Percentiles rank a stretch among this genome's conserved stretches.
Conservation (phyloP, 2,113 vertebrate species). For the Otocyon megalotis region DNA sequence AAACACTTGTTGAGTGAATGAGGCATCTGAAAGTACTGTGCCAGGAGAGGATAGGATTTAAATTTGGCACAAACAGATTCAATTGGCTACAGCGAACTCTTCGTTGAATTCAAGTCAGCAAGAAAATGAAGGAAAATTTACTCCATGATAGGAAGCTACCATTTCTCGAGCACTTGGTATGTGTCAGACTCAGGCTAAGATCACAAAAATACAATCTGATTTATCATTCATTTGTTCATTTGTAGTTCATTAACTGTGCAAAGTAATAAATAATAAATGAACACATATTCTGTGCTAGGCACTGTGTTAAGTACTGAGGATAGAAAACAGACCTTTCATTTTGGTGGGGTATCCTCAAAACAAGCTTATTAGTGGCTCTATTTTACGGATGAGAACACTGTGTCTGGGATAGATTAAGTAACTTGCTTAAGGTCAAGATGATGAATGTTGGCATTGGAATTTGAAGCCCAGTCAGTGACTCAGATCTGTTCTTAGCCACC, state of each 20-base stretch:
- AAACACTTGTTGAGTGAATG: constrained; percentile 10
- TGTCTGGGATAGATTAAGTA: background rate
- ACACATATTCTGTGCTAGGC: background rate
- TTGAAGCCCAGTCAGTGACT: background rate
- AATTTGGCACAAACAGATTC: constrained; percentile 26
- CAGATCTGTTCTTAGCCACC: background rate
- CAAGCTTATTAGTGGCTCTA: background rate
- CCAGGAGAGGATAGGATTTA: background rate
- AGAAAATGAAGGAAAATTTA: constrained; percentile 1
- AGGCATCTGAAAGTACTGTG: background rate
- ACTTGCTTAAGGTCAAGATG: background rate
- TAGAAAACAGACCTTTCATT: background rate
- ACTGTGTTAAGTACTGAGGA: background rate
- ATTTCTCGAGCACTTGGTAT: background rate
- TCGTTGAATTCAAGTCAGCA: background rate
- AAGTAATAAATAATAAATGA: background rate
- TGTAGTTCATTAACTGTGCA: background rate
- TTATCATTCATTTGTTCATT: background rate
- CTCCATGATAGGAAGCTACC: background rate
- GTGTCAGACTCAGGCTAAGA: background rate
- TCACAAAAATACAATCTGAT: background rate
- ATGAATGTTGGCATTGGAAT: background rate
- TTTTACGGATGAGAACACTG: background rate
- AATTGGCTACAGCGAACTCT: background rate
- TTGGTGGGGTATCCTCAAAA: background rate